Base-by-base conservation (phyloP, 1,140 invertebrate species). In the Drosophila triauraria region DNA sequence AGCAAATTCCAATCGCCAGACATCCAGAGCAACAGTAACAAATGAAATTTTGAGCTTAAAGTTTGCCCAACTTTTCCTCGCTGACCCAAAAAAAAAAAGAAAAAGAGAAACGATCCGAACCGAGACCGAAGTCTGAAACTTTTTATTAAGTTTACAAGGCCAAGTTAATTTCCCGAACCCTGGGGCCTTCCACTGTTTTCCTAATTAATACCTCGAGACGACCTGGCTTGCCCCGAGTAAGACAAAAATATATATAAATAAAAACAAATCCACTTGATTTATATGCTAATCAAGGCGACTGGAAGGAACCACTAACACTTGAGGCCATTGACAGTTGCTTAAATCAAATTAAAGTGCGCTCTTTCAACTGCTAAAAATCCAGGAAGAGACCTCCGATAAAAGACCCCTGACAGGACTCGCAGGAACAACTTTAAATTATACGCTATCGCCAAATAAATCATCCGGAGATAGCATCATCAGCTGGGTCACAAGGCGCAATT, bases 61-160 rank as follows among this genome's bases (percentile, higher is more conserved):
- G 48, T 77, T 77, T 69, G 23, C 23, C 30, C 62, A 72, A 87
- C 51, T 79, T 82, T 67, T 67, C 27, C 27, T n/a, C 32, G 40
- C 25, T 40, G 15, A 61, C 46, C 43, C 53, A 40, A 32, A 57
- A 40, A 35, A 42, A 35, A 38, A 35, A 54, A 30, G 30, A 17
- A 32, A 8, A 42, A 42, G 56, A 50, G 8, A 44, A 35, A 62
- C 27, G 27, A 25, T 25, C 5, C 40, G 46, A 71, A 72, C 27
- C 65, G 38, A 54, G 61, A 76, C 61, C 38, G 32, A 86, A 54
- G 61, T 65, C 62, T 43, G 44, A 86, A 87, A 88, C 68, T 87
- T 87, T 87, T 78, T 88, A 87, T 87, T 84, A 84, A 84, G 83
- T 87, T 87, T 80, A 80, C 64, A 88, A 60, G 76, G 47, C 57